Percentiles rank a stretch among this genome's conserved stretches.
These are phyloP conservation scores for Drosophila sordidapex DNA, from an alignment of 2,888 invertebrate genomes.

Conservation along the genomic window DNA sequence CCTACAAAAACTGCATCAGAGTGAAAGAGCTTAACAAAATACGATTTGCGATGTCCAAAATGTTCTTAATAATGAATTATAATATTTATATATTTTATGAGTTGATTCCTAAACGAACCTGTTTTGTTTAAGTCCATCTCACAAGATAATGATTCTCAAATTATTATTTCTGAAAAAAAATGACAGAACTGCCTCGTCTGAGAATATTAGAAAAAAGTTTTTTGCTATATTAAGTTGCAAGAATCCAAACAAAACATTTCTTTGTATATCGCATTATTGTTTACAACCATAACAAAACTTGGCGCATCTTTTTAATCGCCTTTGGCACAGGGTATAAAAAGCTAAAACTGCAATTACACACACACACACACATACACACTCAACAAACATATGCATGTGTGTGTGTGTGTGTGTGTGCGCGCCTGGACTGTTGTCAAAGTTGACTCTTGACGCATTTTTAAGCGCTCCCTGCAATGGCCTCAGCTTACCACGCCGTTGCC, in stretches of 20 bases:
- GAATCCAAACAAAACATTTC: slow-evolving; percentile 19
- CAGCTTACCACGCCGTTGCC: slow-evolving; percentile 19
- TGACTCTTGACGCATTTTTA: slow-evolving; percentile 79
- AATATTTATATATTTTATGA: not conserved
- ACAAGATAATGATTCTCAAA: not conserved
- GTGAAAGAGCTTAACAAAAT: no score
- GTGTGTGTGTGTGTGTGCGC: slow-evolving; percentile 13
- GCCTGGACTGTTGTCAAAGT: slow-evolving; percentile 64
- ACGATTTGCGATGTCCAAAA: not conserved
- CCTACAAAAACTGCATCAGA: not conserved
- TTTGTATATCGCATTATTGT: slow-evolving; percentile 5
- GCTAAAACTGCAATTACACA: slow-evolving; percentile 57
- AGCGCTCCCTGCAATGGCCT: slow-evolving; percentile 54
- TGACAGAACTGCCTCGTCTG: not conserved
- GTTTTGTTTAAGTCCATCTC: not conserved
- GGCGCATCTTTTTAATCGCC: slow-evolving; percentile 23
- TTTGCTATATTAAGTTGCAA: slow-evolving; percentile 1
- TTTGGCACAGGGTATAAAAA: slow-evolving; percentile 47
- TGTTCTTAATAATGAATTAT: not conserved
- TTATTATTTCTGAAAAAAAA: not conserved
- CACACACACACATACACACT: not conserved
- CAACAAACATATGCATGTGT: not conserved
- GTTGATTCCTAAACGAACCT: not conserved
- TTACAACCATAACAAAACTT: not conserved
- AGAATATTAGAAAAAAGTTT: not conserved